These are phyloP conservation scores for Phthorimaea operculella DNA, from an alignment of 1,140 invertebrate genomes.

Conservation along the genomic window DNA sequence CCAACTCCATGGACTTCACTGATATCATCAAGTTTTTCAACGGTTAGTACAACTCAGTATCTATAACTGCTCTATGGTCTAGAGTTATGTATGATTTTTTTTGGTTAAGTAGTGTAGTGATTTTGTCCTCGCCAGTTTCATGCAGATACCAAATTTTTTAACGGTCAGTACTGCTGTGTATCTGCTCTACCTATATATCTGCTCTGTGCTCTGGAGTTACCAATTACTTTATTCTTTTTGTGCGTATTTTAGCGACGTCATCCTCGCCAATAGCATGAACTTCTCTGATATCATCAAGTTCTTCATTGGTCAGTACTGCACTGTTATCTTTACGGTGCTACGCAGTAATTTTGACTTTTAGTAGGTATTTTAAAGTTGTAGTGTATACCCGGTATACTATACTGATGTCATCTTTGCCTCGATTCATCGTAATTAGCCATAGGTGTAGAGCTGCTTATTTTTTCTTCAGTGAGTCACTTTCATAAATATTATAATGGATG, in stretches of 20 bases:
- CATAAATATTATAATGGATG: too few relatives aligned
- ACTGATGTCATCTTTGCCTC: too few relatives aligned
- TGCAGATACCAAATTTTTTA: constrained; percentile 98
- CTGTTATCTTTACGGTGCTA: not conserved
- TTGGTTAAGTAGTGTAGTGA: too few relatives aligned
- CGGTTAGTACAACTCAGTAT: constrained; percentile 76
- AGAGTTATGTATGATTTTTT: too few relatives aligned
- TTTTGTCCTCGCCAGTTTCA: too few relatives aligned
- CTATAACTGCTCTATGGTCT: too few relatives aligned
- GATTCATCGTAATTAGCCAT: too few relatives aligned
- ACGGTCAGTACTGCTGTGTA: constrained; percentile 57
- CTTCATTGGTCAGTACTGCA: constrained; percentile 93
- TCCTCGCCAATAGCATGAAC: constrained; percentile 95
- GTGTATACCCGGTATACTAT: too few relatives aligned
- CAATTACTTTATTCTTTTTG: not conserved
- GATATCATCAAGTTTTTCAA: constrained; percentile 99
- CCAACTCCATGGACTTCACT: constrained; percentile 97
- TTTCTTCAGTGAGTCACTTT: too few relatives aligned
- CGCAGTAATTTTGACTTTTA: too few relatives aligned
- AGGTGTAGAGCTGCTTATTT: too few relatives aligned
- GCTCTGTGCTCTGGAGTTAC: not conserved
- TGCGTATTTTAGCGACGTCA: constrained; percentile 83
- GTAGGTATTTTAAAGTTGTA: too few relatives aligned
- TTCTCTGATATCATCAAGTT: constrained; percentile 98
- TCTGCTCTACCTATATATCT: not conserved